Evolutionary conservation across 1,140 invertebrate genomes (phyloP).

Genomic region (Apis laboriosa): DNA sequence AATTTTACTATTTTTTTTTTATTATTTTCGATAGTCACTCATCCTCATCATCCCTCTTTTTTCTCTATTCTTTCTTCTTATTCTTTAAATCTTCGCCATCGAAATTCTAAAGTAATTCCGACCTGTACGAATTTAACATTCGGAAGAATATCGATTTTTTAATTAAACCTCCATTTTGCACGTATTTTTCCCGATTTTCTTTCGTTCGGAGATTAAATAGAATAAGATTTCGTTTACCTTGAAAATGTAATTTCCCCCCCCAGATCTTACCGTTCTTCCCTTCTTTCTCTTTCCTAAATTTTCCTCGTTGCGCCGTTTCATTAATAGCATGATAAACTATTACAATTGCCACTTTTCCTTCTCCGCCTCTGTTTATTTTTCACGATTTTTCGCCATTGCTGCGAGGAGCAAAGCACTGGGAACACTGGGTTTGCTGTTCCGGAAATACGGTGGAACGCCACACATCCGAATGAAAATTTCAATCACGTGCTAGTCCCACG

Average conservation of each 20-base stretch:
- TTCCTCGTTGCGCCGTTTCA: not conserved
- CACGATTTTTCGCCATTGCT: not conserved
- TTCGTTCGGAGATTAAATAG: no score
- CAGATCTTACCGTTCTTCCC: not conserved
- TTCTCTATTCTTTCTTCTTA: not conserved
- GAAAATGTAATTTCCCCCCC: not conserved
- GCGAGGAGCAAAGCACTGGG: not conserved
- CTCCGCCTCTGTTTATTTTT: no score
- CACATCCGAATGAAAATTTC: conserved; percentile 37
- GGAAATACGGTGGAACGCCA: conserved; percentile 1
- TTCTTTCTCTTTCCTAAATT: not conserved
- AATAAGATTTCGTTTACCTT: not conserved
- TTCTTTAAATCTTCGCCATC: not conserved
- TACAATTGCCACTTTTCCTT: no score
- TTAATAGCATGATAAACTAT: no score
- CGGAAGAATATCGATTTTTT: no score
- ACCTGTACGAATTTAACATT: no score
- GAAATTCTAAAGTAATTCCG: no score
- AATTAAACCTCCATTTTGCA: no score
- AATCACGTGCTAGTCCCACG: conserved; percentile 41
- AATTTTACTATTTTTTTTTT: no score
- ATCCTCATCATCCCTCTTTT: no score
- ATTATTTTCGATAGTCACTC: no score
- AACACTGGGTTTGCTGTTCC: not conserved
- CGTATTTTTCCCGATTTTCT: no score